Evolutionary conservation across 2,113 vertebrate genomes (phyloP), one percentile per base, ranked within the genome.

Genomic region (Nycticebus coucang): DNA sequence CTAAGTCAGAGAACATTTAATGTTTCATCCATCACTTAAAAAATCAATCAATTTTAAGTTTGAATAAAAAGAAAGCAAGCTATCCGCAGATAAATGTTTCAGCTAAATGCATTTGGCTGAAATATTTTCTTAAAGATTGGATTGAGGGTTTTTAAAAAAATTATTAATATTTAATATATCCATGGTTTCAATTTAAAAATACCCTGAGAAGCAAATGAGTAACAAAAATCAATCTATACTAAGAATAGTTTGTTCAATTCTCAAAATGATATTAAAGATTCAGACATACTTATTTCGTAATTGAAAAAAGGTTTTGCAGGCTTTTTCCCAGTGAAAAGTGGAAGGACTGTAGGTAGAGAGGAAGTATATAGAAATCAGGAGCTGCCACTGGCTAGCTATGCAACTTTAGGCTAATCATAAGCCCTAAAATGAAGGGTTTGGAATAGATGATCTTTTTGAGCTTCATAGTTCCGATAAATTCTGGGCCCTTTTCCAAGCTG

Each of bases 1-100:
- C 55, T 18, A 24, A 96, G 96, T 96, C 97, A 98, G 59, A 50
- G 85, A 94, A 53, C 94, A 96, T 98, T 98, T 97, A 97, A 96
- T 90, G 96, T 96, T 97, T 98, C 96, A 98, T 98, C 92, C 97
- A 98, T 98, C 97, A 97, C 81, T 78, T 95, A 97, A 98, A 98
- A 50, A 98, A 12, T 30, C 95, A 96, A 96, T 98, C 97, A 97
- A 97, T 96, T 97, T 68, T 3, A 60, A 98, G 96, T 97, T 91
- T 98, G 95, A 95, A 96, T 93, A 91, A 96, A 98, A 98, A 92
- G 97, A 98, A 97, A 98, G 97, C 83, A 97, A 87, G 96, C 97
- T 95, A 97, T 97, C 98, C 74, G 21, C 91, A 15, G 45, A 96
- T 66, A 93, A 94, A 98, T 93, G 95, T 98, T 98, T 98, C 90